phyloP scores from a whole-genome alignment of 2,113 vertebrate species.

The Ondatra zibethicus region DNA sequence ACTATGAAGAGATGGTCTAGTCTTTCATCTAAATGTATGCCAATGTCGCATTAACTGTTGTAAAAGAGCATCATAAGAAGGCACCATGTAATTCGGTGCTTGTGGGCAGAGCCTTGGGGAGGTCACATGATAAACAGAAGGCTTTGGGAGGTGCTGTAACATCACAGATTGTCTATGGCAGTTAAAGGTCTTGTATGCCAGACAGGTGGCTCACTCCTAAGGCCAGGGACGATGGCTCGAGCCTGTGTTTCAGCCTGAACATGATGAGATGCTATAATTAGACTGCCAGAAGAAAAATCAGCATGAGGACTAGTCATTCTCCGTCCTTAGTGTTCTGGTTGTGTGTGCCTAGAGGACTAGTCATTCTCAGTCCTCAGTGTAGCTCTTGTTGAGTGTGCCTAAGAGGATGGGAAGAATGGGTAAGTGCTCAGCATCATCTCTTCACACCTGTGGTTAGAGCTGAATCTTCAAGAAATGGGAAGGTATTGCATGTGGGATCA shows the following conservation, averaged over 20 bases:
- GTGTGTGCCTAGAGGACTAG: background rate
- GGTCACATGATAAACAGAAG: background rate
- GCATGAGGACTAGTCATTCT: background rate
- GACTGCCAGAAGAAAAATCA: background rate
- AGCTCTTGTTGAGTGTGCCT: background rate
- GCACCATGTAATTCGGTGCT: fast-evolving
- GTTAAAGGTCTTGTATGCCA: background rate
- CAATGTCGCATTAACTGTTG: background rate
- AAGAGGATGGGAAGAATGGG: background rate
- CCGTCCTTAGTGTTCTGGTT: background rate
- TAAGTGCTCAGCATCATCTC: background rate
- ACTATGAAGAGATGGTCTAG: background rate
- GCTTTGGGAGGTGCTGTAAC: background rate
- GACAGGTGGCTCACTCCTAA: too few relatives aligned
- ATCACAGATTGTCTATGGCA: background rate
- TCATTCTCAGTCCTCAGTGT: background rate
- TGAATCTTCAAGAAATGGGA: slow-evolving; percentile 26
- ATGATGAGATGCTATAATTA: background rate
- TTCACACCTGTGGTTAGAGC: background rate
- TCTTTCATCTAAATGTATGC: background rate
- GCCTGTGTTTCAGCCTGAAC: background rate
- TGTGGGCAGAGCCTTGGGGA: background rate
- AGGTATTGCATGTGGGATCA: background rate
- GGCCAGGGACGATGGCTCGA: too few relatives aligned
- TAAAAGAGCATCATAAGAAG: background rate